Evolutionary conservation across 2,888 invertebrate species (phyloP), one percentile per base, ranked within the genome.

Genomic region (Notodonta dromedarius): DNA sequence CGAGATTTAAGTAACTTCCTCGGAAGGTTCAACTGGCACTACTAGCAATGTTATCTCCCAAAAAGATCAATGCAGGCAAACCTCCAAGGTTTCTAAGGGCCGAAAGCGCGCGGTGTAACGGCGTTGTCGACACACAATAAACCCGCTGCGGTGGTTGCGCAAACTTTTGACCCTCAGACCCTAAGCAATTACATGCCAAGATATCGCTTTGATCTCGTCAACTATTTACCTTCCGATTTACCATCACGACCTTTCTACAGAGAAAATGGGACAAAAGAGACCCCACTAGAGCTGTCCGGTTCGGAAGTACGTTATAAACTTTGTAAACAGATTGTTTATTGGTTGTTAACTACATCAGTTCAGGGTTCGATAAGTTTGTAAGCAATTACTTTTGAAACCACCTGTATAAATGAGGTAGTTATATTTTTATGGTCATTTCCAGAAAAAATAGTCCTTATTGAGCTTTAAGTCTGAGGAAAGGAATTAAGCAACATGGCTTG

Each of bases 161-260:
- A 16, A 51, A 51, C 51, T 51, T 24, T 11, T 24, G n/a, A 5
- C 51, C 11, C 16, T 5, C 11, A 24, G 11, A 24, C 24, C 24
- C 51, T 51, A 24, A 51, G n/a, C 51, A 51, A 51, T 51, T 51
- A 51, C 24, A 48, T 14, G 14, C 8, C 48, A 48, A 48, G 48
- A 48, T 14, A 48, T 42, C n/a, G 14, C 48, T 48, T 48, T 48
- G 48, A 48, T n/a, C 48, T 48, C 14, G 14, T 48, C 48, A 48
- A 48, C 13, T 14, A 48, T 42, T n/a, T 48, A 48, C 48, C 8
- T 48, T 48, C n/a, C n/a, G 48, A 48, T 48, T 48, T 44, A 44
- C 44, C 11, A 6, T 7, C 42, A 11, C 42, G 42, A 14, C 13
- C 48, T 48, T 48, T 48, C 48, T 6, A 24, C n/a, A 48, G n/a